A percentile compares a stretch with the other conserved stretches of the same genome.
These are phyloP conservation scores for Protonemura montana DNA, from an alignment of 2,888 invertebrate species.

Conservation along the genomic window DNA sequence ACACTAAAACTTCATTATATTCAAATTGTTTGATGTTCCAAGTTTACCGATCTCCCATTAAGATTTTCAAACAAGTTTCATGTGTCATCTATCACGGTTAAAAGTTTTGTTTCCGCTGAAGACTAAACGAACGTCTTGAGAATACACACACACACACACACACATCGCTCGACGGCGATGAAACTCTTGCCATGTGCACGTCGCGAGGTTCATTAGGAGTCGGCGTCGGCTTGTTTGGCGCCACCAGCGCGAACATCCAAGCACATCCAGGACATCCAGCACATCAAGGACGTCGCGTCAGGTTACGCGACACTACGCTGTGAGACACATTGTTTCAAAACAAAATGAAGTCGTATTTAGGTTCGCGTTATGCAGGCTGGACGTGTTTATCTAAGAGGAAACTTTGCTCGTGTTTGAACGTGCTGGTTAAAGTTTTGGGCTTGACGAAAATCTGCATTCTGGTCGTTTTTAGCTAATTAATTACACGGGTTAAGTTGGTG, in stretches of 20 bases:
- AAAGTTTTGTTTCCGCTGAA: neutral
- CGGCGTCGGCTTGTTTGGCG: neutral
- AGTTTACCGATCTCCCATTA: neutral
- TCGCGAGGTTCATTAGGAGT: neutral
- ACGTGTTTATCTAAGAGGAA: too few species aligned
- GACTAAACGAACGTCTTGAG: neutral
- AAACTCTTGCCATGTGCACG: neutral
- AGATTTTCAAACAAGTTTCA: neutral
- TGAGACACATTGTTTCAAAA: neutral
- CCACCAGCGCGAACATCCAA: neutral
- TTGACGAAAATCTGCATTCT: neutral
- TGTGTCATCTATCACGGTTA: neutral
- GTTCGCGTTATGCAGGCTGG: neutral
- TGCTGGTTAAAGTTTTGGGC: neutral
- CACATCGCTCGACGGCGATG: neutral
- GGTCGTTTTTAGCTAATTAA: neutral
- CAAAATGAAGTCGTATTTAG: neutral
- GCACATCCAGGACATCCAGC: neutral
- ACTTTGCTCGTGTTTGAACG: neutral
- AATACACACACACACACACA: neutral
- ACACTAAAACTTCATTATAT: neutral
- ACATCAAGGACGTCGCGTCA: neutral
- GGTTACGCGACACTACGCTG: neutral
- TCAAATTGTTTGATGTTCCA: constrained; percentile 7
- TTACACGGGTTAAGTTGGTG: neutral